These are phyloP conservation scores for Drosophila prolongata DNA, from an alignment of 2,888 invertebrate genomes.

Conservation along the genomic window DNA sequence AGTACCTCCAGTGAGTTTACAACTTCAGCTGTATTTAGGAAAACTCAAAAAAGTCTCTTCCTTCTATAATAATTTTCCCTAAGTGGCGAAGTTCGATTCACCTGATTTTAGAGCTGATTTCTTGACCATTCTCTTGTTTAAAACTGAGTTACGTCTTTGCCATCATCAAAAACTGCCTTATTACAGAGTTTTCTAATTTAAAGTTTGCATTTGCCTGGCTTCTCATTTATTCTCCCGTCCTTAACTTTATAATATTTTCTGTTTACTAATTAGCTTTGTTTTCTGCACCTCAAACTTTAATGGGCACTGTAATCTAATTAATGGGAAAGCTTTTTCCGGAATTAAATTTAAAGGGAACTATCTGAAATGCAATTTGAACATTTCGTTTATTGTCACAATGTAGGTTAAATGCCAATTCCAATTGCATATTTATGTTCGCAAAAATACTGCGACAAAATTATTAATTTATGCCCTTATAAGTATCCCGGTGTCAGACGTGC, in stretches of 20 bases:
- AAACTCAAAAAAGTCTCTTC: background rate
- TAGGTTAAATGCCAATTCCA: constrained; percentile 28
- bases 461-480: constrained; percentile 43
- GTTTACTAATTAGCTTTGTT: constrained; percentile 18
- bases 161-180: constrained; percentile 9
- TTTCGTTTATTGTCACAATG: constrained; percentile 1
- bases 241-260: constrained; percentile 8
- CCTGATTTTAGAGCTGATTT: background rate
- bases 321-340: background rate
- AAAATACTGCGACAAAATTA: constrained; percentile 53
- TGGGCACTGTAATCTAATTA: constrained; percentile 4
- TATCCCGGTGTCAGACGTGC: constrained; percentile 29
- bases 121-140: too few relatives aligned
- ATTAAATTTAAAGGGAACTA: constrained; percentile 9
- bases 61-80: background rate
- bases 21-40: constrained; percentile 1
- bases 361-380: background rate
- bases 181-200: constrained; percentile 25
- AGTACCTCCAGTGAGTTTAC: background rate
- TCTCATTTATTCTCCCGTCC: background rate
- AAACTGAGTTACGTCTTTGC: too few relatives aligned
- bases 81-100: background rate
- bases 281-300: background rate
- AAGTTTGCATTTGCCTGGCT: constrained; percentile 10
- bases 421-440: constrained; percentile 42